phyloP scores from a whole-genome alignment of 2,797 vertebrate species.

The Anas bernieri region DNA sequence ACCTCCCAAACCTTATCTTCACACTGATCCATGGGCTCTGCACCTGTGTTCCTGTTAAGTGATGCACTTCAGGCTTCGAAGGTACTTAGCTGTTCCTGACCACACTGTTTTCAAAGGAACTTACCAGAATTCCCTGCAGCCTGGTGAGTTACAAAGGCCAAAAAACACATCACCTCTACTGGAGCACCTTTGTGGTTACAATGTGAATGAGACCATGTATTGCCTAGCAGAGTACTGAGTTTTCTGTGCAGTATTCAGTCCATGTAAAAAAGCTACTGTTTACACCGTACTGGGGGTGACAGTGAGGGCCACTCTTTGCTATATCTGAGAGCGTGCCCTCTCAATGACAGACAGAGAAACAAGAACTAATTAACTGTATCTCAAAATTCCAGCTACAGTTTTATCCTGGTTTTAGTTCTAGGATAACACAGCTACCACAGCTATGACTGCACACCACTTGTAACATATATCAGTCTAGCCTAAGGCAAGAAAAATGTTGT shows the following conservation, averaged over 20 bases:
- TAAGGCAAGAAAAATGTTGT: not conserved
- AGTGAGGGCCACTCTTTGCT: not conserved
- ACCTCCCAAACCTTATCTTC: not conserved
- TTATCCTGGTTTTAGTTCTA: not conserved
- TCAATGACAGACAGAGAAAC: not conserved
- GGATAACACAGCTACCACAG: not conserved
- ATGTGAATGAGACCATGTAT: not conserved
- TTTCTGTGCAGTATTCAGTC: not conserved
- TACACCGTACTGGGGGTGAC: too few relatives aligned
- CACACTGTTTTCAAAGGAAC: not conserved
- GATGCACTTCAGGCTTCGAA: not conserved
- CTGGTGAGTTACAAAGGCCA: not conserved
- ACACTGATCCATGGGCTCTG: not conserved
- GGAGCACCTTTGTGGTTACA: not conserved
- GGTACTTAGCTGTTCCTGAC: not conserved
- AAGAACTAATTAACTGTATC: not conserved
- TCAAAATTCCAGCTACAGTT: not conserved
- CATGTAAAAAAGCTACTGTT: not conserved
- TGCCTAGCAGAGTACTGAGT: not conserved
- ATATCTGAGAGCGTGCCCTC: not conserved
- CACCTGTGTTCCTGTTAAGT: not conserved
- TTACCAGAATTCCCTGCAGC: not conserved
- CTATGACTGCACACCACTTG: too few relatives aligned
- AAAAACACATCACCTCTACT: too few relatives aligned
- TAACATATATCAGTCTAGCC: not conserved